Percentiles rank a stretch among this genome's conserved stretches.
Conservation (phyloP, 2,888 invertebrate species). For the Heteromurus nitidus region DNA sequence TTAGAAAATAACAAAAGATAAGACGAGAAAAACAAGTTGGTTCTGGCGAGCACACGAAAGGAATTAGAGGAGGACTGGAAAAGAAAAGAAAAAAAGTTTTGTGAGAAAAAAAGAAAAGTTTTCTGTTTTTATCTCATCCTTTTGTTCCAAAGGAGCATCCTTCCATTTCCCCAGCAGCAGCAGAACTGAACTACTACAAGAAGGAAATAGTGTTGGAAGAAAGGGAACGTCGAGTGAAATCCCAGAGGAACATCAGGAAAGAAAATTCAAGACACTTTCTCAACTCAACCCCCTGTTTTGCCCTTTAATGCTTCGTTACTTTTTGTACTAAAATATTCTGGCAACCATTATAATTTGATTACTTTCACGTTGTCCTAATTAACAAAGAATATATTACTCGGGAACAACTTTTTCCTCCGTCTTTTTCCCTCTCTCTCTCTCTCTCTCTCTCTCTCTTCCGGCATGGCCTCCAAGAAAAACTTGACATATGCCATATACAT, state of each 20-base stretch:
- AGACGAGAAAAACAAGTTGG: neutral
- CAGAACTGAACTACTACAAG: too few relatives aligned
- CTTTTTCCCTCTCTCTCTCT: slow-evolving; percentile 11
- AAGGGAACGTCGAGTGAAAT: slow-evolving; percentile 38
- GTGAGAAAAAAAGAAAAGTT: slow-evolving; percentile 13
- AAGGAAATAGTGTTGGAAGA: too few relatives aligned
- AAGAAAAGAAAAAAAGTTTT: slow-evolving; percentile 36
- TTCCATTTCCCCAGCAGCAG: slow-evolving; percentile 5
- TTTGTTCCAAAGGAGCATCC: neutral
- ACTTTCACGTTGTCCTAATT: slow-evolving; percentile 70
- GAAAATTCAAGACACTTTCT: slow-evolving; percentile 63
- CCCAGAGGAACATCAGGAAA: slow-evolving; percentile 54
- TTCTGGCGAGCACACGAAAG: neutral
- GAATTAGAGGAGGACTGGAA: slow-evolving; percentile 15
- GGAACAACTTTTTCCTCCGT: slow-evolving; percentile 10
- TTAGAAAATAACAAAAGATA: neutral
- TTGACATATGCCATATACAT: slow-evolving; percentile 10
- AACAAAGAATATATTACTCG: slow-evolving; percentile 61
- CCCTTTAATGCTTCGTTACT: slow-evolving; percentile 18
- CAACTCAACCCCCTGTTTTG: slow-evolving; percentile 40
- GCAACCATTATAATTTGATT: slow-evolving; percentile 69
- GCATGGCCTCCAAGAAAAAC: slow-evolving; percentile 14
- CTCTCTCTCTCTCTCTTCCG: too few relatives aligned
- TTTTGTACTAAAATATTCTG: slow-evolving; percentile 53
- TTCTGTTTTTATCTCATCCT: slow-evolving; percentile 32